A percentile compares a stretch with the other conserved stretches of the same genome.
Conservation (phyloP, 2,888 invertebrate species). For the Altica lythri region DNA sequence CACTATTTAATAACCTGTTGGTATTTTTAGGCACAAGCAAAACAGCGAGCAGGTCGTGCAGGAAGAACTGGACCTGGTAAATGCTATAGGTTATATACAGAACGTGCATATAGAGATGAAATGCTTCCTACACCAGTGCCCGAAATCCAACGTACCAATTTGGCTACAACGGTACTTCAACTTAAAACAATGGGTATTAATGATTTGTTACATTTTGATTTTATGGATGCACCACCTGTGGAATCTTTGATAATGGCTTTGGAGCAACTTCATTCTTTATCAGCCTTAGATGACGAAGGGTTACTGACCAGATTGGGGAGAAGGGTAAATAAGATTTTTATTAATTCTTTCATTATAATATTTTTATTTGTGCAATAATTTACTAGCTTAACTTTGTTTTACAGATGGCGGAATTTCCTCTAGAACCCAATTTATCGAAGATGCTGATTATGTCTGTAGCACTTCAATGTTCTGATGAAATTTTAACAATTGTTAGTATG, state of each 20-base stretch:
- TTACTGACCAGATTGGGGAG: slow-evolving; percentile 79
- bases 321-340: slow-evolving; percentile 59
- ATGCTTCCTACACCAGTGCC: slow-evolving; percentile 98
- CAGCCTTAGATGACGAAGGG: slow-evolving; percentile 95
- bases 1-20: not conserved
- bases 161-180: slow-evolving; percentile 94
- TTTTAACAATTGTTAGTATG: slow-evolving; percentile 98
- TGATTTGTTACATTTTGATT: slow-evolving; percentile 96
- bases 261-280: slow-evolving; percentile 94
- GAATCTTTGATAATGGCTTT: slow-evolving; percentile 97
- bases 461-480: slow-evolving; percentile 95
- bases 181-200: slow-evolving; percentile 99
- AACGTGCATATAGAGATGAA: slow-evolving; percentile 97
- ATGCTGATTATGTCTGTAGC: slow-evolving; percentile 99
- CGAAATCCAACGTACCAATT: slow-evolving; percentile 97
- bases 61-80: slow-evolving; percentile 98
- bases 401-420: slow-evolving; percentile 99
- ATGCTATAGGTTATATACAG: slow-evolving; percentile 95
- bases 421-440: slow-evolving; percentile 97
- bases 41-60: slow-evolving; percentile 95
- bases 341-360: too few species aligned
- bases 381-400: slow-evolving; percentile 49
- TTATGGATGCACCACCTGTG: slow-evolving; percentile 99
- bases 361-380: too few species aligned
- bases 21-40: slow-evolving; percentile 81